phyloP scores from a whole-genome alignment of 1,140 invertebrate genomes.

The Anthonomus grandis region DNA sequence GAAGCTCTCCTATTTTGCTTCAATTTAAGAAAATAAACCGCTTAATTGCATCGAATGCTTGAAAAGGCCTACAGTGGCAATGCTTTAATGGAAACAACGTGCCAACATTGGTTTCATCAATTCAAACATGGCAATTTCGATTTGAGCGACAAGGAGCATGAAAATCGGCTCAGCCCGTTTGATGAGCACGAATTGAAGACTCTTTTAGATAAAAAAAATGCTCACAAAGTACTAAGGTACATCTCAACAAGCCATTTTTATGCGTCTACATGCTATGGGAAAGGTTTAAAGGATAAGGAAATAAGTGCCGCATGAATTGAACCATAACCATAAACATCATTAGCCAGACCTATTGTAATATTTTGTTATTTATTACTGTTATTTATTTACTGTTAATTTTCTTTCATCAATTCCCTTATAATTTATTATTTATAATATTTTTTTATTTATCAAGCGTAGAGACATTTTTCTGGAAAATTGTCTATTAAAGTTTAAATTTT shows the following conservation, averaged over 20 bases:
- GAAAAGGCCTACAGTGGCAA: slow-evolving; percentile 5
- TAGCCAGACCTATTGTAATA: no score
- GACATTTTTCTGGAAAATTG: no score
- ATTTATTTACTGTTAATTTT: no score
- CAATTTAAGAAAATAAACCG: not conserved
- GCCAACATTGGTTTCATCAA: slow-evolving; percentile 10
- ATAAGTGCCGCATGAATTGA: slow-evolving; percentile 34
- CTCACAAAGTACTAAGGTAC: not conserved
- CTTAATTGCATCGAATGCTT: slow-evolving; percentile 4
- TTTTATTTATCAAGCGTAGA: no score
- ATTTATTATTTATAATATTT: no score
- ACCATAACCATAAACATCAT: slow-evolving; percentile 19
- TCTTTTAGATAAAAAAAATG: slow-evolving; percentile 10
- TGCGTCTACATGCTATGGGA: slow-evolving; percentile 15
- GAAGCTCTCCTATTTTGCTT: not conserved
- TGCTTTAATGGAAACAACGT: slow-evolving; percentile 8
- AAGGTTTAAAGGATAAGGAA: slow-evolving; percentile 33
- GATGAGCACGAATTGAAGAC: slow-evolving; percentile 32
- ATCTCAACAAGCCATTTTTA: not conserved
- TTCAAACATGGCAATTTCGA: slow-evolving; percentile 25
- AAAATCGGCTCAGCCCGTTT: slow-evolving; percentile 28
- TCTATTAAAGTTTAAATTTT: no score
- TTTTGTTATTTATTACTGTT: no score
- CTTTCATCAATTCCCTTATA: no score
- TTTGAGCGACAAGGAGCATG: slow-evolving; percentile 28